Base-by-base conservation (phyloP, 1,140 invertebrate species). In the Pollicipes pollicipes region DNA sequence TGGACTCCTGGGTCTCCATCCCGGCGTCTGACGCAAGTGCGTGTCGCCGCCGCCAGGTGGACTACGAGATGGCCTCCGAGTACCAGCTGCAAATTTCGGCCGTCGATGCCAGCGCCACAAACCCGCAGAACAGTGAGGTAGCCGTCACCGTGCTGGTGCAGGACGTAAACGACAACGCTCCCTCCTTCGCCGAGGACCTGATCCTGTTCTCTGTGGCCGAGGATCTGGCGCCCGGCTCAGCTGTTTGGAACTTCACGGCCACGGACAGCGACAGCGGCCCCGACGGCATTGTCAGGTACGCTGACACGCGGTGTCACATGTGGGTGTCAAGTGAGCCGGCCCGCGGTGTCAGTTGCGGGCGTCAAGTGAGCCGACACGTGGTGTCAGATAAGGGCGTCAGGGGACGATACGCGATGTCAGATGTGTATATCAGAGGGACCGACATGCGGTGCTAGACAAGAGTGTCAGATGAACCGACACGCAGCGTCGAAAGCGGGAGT, bases 91-190 rank as follows among this genome's bases (percentile, higher is more conserved):
- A 95, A 83, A 88, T 98, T 4, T 85, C 89, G 74, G 93, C 93
- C 0, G 79, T 91, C 73, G 93, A 97, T 80, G 91, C 89, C n/a
- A 90, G 87, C 29, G 87, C 90, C 10, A 87, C 87, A 64, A 91
- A 93, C 80, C 90, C 90, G 2, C 90, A 92, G 77, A 93, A 89
- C 75, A 90, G 90, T 73, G 88, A 91, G 10, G 89, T 95, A 0
- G 88, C 88, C 29, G 88, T 98, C 1, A 88, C 88, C 76, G 89
- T 98, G 63, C 85, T 90, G 76, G 87, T 98, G 26, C 83, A 87
- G 26, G 95, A 99, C 79, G 87, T 90, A 0, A 98, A 99, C 78
- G 95, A 99, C 79, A 94, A 97, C 79, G 79, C 89, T 1, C 96
- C 96, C 0, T 78, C 81, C 26, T 96, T 94, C 87, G 79, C 84